These are phyloP conservation scores for Platycercus adscitus DNA, from an alignment of 2,113 vertebrate species.

Conservation along the genomic window DNA sequence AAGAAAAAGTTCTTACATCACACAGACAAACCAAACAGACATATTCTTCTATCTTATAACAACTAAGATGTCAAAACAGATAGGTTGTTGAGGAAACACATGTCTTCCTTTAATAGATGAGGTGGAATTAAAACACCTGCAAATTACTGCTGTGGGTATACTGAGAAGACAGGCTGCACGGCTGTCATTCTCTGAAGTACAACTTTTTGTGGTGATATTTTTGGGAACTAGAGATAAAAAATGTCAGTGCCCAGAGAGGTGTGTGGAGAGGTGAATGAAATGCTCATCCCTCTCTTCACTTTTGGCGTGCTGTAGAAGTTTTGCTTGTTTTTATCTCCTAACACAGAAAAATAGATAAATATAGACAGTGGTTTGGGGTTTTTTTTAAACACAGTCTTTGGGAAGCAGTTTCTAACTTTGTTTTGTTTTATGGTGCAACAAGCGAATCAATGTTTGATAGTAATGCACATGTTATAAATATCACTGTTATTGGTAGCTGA, in stretches of 20 bases:
- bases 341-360: background rate
- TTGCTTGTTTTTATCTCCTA: background rate
- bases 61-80: constrained; percentile 71
- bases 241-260: constrained; percentile 7
- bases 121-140: constrained; percentile 66
- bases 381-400: background rate
- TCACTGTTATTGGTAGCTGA: background rate
- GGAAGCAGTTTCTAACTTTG: background rate
- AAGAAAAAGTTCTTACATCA: constrained; percentile 52
- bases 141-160: constrained; percentile 58
- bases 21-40: constrained; percentile 43
- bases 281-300: background rate
- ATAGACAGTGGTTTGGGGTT: background rate
- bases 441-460: background rate
- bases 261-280: background rate
- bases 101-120: constrained; percentile 63
- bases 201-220: constrained; percentile 35
- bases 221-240: constrained; percentile 35
- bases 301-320: background rate
- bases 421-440: background rate
- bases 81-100: constrained; percentile 65
- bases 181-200: constrained; percentile 48
- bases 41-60: constrained; percentile 21
- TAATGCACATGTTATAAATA: background rate
- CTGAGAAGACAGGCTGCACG: constrained; percentile 51